Percentiles rank a stretch among this genome's conserved stretches.
phyloP scores from a whole-genome alignment of 2,113 vertebrate genomes.

The Percopsis transmontana region DNA sequence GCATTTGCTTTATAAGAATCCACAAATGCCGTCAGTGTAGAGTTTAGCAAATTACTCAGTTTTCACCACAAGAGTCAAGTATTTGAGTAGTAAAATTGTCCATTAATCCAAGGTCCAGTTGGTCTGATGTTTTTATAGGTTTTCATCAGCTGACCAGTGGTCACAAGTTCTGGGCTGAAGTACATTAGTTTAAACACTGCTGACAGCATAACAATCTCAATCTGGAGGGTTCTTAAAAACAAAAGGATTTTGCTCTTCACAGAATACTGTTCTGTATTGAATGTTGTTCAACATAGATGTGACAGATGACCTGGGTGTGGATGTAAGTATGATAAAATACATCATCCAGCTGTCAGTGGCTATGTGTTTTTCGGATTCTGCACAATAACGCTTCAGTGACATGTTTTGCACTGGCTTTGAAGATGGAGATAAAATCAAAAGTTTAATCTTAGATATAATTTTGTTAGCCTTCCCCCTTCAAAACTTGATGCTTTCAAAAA shows the following conservation, averaged over 20 bases:
- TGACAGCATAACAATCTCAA: not conserved
- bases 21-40: not conserved
- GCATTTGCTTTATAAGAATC: not conserved
- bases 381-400: slow-evolving; percentile 14
- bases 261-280: not conserved
- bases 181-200: not conserved
- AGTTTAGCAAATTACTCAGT: not conserved
- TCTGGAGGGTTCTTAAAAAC: not conserved
- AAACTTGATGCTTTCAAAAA: not conserved
- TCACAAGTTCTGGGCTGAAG: not conserved
- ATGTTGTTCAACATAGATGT: slow-evolving; percentile 9
- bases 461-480: no score
- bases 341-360: slow-evolving; percentile 44
- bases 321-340: slow-evolving; percentile 8
- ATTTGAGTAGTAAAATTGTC: slow-evolving; percentile 5
- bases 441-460: not conserved
- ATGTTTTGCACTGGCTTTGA: slow-evolving; percentile 13
- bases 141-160: not conserved
- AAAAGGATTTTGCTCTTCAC: no score
- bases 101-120: not conserved
- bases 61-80: slow-evolving; percentile 18
- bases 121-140: not conserved
- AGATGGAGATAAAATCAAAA: not conserved
- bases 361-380: not conserved
- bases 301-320: not conserved